Evolutionary conservation across 2,797 vertebrate genomes (phyloP).

Genomic region (Dendrocincla tyrannina): DNA sequence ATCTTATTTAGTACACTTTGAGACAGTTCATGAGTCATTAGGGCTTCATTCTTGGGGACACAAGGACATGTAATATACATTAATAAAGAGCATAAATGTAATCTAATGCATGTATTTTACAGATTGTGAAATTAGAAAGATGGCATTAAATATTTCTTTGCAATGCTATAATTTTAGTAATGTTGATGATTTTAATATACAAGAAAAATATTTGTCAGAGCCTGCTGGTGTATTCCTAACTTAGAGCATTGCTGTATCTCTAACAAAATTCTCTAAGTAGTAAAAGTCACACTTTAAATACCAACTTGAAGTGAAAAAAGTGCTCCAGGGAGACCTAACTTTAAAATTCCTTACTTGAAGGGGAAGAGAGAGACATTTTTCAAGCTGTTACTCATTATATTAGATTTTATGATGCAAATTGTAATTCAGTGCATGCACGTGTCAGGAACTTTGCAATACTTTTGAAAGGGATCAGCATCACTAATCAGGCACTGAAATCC

Average conservation of each 20-base stretch:
- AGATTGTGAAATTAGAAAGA: not conserved
- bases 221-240: not conserved
- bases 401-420: constrained; percentile 19
- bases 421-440: not conserved
- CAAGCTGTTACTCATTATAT: not conserved
- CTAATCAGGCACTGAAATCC: constrained; percentile 32
- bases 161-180: not conserved
- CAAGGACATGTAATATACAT: not conserved
- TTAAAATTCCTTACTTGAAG: not conserved
- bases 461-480: constrained; percentile 23
- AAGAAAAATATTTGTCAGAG: constrained; percentile 18
- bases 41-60: constrained; percentile 9
- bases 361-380: not conserved
- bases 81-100: not conserved
- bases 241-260: not conserved
- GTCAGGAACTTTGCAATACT: not conserved
- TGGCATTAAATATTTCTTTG: not conserved
- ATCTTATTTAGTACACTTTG: constrained; percentile 50
- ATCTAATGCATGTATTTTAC: not conserved
- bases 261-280: not conserved
- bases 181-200: not conserved
- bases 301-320: not conserved
- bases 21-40: constrained; percentile 46
- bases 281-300: constrained; percentile 9
- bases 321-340: not conserved